Conservation (phyloP, 2,797 vertebrate species). For the Urosaurus nigricauda region DNA sequence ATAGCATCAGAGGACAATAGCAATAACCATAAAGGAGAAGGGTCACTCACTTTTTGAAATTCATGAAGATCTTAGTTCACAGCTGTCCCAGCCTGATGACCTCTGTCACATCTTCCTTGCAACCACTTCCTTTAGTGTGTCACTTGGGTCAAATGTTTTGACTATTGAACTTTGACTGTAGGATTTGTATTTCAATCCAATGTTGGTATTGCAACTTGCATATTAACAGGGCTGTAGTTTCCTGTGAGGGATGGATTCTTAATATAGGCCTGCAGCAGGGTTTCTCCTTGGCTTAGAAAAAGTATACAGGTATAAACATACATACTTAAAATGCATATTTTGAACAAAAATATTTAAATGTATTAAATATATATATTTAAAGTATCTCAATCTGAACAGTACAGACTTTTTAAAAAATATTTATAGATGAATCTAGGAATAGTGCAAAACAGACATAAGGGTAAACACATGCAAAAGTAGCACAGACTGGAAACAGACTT, state of each 20-base stretch:
- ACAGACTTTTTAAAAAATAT: background rate
- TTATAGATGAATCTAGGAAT: background rate
- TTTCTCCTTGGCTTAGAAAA: background rate
- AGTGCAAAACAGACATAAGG: background rate
- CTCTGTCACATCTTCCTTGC: constrained; percentile 16
- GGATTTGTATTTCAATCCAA: background rate
- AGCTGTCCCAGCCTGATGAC: background rate
- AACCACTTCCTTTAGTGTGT: constrained; percentile 2
- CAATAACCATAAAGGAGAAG: constrained; percentile 37
- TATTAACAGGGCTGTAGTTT: background rate
- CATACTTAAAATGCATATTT: background rate
- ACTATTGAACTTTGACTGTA: background rate
- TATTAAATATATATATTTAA: background rate
- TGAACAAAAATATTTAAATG: too few species aligned
- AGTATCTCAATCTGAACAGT: background rate
- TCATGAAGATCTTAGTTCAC: constrained; percentile 5
- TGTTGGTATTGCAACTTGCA: background rate
- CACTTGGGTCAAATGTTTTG: constrained; percentile 13
- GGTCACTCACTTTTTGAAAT: constrained; percentile 48
- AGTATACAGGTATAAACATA: background rate
- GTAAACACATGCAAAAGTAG: background rate
- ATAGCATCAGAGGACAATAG: constrained; percentile 1
- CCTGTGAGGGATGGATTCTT: background rate
- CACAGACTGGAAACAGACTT: background rate
- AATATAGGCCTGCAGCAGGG: background rate